Evolutionary conservation across 1,140 invertebrate species (phyloP).

Genomic region (Mycetomoellerius zeteki): DNA sequence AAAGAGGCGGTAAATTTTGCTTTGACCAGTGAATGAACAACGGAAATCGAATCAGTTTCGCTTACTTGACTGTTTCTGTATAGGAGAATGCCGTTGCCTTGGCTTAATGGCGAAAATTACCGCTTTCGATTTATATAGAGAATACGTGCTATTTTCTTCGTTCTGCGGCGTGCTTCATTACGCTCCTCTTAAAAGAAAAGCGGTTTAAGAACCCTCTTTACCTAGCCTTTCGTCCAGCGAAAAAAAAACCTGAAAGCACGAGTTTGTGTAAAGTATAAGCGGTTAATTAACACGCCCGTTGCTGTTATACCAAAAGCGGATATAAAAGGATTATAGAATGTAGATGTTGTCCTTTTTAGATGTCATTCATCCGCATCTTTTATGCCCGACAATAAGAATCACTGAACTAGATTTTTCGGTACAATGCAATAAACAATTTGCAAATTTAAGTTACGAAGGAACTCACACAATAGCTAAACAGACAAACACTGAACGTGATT

Average conservation of each 20-base stretch:
- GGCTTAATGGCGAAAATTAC: conserved; percentile 58
- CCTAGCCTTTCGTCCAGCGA: conserved; percentile 41
- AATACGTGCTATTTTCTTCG: conserved; percentile 52
- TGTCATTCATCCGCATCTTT: conserved; percentile 39
- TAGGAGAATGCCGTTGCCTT: conserved; percentile 33
- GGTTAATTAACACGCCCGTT: conserved; percentile 76
- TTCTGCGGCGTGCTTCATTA: conserved; percentile 58
- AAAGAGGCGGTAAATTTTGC: neutral
- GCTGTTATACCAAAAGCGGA: conserved; percentile 56
- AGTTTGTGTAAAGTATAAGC: conserved; percentile 69
- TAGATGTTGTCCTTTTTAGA: conserved; percentile 52
- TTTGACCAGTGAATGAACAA: conserved; percentile 29
- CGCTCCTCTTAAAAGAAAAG: conserved; percentile 54
- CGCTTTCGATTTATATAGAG: conserved; percentile 65
- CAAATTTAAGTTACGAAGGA: neutral
- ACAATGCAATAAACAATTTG: conserved; percentile 12
- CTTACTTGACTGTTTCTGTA: conserved; percentile 41
- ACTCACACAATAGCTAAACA: neutral
- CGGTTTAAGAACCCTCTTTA: conserved; percentile 69
- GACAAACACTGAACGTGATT: neutral
- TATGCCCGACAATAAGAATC: conserved; percentile 19
- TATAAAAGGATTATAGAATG: conserved; percentile 71
- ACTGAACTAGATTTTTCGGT: neutral
- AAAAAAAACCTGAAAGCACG: conserved; percentile 47
- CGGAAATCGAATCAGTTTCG: conserved; percentile 43